Conservation (phyloP, 2,113 vertebrate species). For the Noctilio leporinus region DNA sequence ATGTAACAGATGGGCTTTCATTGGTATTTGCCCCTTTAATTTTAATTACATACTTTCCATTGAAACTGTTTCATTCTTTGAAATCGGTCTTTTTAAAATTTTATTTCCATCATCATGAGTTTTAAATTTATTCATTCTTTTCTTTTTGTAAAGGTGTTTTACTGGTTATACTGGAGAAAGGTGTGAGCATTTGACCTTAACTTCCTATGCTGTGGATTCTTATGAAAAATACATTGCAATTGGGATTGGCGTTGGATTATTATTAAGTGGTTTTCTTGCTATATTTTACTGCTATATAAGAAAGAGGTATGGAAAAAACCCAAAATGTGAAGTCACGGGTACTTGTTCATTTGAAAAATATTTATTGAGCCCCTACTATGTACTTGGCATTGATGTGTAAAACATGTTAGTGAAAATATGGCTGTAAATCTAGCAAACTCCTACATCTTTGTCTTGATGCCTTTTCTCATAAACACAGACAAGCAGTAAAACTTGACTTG, state of each 20-base stretch:
- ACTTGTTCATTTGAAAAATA: not conserved
- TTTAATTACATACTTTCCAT: not conserved
- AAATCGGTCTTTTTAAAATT: not conserved
- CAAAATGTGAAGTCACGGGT: not conserved
- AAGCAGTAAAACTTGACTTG: not conserved
- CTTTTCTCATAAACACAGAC: not conserved
- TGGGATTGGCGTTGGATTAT: slow-evolving; percentile 79
- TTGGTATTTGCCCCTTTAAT: not conserved
- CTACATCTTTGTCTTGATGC: not conserved
- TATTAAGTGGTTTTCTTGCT: slow-evolving; percentile 76
- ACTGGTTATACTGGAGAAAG: slow-evolving; percentile 82
- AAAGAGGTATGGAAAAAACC: slow-evolving; percentile 76
- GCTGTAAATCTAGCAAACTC: not conserved
- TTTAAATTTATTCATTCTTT: not conserved
- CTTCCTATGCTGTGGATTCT: slow-evolving; percentile 75
- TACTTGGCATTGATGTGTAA: not conserved
- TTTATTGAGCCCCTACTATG: not conserved
- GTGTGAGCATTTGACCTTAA: slow-evolving; percentile 81
- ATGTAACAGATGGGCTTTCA: not conserved
- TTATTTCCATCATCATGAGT: not conserved
- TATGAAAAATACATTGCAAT: slow-evolving; percentile 80
- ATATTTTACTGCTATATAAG: slow-evolving; percentile 80
- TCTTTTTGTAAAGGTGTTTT: slow-evolving; percentile 75
- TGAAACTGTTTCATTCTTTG: not conserved
- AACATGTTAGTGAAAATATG: not conserved